These are phyloP conservation scores for Caenorhabditis wallacei DNA, from an alignment of 2,888 invertebrate genomes.

Conservation along the genomic window DNA sequence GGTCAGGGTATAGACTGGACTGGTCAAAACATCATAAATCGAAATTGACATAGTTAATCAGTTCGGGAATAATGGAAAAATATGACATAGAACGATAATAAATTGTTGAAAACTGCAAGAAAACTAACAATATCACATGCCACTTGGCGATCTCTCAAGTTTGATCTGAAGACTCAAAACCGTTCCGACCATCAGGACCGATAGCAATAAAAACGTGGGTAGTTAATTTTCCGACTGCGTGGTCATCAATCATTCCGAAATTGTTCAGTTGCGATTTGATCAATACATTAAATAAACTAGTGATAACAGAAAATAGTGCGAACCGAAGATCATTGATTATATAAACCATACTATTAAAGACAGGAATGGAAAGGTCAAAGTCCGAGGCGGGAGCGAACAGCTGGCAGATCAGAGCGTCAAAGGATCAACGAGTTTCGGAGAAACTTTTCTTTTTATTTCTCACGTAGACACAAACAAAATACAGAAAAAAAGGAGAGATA, in stretches of 20 bases:
- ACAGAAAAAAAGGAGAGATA: slow-evolving; percentile 3
- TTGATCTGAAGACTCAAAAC: slow-evolving; percentile 46
- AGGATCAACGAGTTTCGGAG: slow-evolving; percentile 6
- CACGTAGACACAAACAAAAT: slow-evolving; percentile 56
- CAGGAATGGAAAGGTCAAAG: slow-evolving; percentile 47
- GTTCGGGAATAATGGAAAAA: neutral
- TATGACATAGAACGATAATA: neutral
- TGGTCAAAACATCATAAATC: slow-evolving; percentile 29
- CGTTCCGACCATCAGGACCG: slow-evolving; percentile 22
- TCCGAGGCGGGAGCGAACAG: slow-evolving; percentile 37
- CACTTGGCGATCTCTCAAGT: slow-evolving; percentile 16
- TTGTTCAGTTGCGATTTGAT: slow-evolving; percentile 33
- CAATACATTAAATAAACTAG: slow-evolving; percentile 37
- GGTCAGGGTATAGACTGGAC: slow-evolving; percentile 18
- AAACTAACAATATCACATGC: slow-evolving; percentile 34
- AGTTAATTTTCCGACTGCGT: slow-evolving; percentile 1
- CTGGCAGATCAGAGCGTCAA: slow-evolving; percentile 29
- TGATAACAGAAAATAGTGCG: slow-evolving; percentile 37
- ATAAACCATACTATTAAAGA: slow-evolving; percentile 16
- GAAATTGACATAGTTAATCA: neutral
- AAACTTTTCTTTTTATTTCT: slow-evolving; percentile 35
- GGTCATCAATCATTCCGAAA: slow-evolving; percentile 35
- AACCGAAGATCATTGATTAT: slow-evolving; percentile 47
- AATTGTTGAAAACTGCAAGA: slow-evolving; percentile 3
- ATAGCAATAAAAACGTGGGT: slow-evolving; percentile 32